Conservation (phyloP, 2,113 vertebrate genomes). For the rabbit (Oryctolagus cuniculus) region DNA sequence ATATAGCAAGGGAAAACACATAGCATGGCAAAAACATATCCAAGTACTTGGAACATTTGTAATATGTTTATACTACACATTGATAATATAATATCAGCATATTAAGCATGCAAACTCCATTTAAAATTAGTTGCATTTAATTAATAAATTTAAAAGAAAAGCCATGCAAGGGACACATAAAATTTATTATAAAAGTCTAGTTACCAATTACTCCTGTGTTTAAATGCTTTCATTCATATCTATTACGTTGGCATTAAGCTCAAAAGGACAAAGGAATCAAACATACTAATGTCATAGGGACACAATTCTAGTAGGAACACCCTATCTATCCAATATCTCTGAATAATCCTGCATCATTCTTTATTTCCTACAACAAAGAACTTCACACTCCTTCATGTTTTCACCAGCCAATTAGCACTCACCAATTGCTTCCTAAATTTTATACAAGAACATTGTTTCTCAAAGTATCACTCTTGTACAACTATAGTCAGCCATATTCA, state of each 20-base stretch:
- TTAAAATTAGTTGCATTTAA: background rate
- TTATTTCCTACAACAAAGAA: slow-evolving; percentile 53
- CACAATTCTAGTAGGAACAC: background rate
- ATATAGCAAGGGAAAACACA: background rate
- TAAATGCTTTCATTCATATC: background rate
- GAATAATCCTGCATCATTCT: background rate
- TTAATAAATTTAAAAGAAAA: slow-evolving; percentile 16
- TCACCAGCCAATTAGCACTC: background rate
- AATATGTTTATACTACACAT: background rate
- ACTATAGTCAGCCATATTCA: background rate
- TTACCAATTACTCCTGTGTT: background rate
- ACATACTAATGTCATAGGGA: background rate
- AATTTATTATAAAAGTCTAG: background rate
- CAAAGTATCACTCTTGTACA: background rate
- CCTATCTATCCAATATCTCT: background rate
- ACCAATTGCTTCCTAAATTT: background rate
- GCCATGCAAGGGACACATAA: background rate
- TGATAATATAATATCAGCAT: too few species aligned
- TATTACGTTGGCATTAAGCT: background rate
- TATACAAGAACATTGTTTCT: background rate
- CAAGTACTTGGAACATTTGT: background rate
- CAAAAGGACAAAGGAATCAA: background rate
- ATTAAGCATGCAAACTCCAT: background rate
- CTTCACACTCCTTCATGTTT: background rate
- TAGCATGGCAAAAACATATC: background rate